Conservation (phyloP, 2,888 invertebrate species). For the Ochropleura plecta region DNA sequence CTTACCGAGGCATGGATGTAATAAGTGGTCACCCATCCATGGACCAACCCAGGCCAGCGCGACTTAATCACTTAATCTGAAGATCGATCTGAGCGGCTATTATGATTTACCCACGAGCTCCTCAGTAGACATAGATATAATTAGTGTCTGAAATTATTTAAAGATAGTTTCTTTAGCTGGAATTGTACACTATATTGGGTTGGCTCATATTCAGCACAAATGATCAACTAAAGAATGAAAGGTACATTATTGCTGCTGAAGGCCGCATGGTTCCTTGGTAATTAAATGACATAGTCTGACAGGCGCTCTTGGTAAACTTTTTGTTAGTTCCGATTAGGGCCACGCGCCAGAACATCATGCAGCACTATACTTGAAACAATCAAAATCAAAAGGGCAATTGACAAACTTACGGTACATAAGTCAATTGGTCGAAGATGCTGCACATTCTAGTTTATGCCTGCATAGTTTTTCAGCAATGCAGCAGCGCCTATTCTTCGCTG, state of each 20-base stretch:
- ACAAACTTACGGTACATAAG: too few relatives aligned
- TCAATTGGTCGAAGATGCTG: background rate
- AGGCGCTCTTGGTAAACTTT: background rate
- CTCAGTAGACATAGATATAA: too few relatives aligned
- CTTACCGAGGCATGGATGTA: too few relatives aligned
- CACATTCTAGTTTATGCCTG: background rate
- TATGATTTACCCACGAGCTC: too few relatives aligned
- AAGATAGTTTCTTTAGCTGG: background rate
- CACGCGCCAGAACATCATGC: background rate
- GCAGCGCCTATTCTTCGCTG: background rate
- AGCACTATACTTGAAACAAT: background rate
- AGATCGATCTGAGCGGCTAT: too few relatives aligned
- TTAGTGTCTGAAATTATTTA: background rate
- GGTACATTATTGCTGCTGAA: too few relatives aligned
- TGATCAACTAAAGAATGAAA: too few relatives aligned
- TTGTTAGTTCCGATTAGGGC: background rate
- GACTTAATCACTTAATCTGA: too few relatives aligned
- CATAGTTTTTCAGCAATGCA: background rate
- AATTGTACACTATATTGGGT: background rate
- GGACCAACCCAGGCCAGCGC: too few relatives aligned
- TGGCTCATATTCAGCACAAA: background rate
- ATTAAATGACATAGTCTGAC: background rate
- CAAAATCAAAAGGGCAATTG: background rate
- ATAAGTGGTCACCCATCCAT: too few relatives aligned
- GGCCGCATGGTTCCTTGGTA: too few relatives aligned